Conservation (phyloP, 2,888 invertebrate genomes). For the Eubasilissa splendida region DNA sequence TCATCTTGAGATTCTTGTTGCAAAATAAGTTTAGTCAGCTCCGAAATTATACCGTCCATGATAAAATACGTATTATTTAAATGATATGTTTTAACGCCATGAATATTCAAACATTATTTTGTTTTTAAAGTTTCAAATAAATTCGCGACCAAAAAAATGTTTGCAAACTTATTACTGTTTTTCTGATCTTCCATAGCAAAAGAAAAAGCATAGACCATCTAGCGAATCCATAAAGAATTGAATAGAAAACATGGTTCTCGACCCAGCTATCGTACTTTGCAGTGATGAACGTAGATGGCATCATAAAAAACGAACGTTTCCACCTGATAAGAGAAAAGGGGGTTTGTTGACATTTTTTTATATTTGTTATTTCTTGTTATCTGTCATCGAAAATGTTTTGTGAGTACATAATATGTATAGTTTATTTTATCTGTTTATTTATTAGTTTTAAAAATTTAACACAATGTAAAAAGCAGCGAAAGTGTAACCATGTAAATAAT, state of each 20-base stretch:
- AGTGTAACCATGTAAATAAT: not conserved
- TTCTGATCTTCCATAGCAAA: not conserved
- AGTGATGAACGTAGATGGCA: constrained; percentile 16
- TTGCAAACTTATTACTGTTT: constrained; percentile 8
- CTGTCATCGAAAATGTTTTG: no score
- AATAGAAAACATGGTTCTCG: constrained; percentile 22
- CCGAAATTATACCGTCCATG: constrained; percentile 3
- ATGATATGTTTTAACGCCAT: not conserved
- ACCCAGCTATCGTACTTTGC: constrained; percentile 10
- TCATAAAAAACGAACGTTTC: constrained; percentile 4
- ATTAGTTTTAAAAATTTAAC: no score
- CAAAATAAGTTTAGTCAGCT: constrained; percentile 14
- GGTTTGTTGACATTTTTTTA: not conserved
- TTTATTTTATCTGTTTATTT: no score
- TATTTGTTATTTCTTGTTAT: no score
- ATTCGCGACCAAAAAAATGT: not conserved
- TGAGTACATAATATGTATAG: no score
- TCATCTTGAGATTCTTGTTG: constrained; percentile 40
- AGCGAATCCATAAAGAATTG: constrained; percentile 43
- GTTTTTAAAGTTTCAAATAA: no score
- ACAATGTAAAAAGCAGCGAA: not conserved
- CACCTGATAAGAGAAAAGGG: not conserved
- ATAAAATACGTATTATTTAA: not conserved
- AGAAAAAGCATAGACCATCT: constrained; percentile 40
- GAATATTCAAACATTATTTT: no score